Conservation (phyloP, 2,113 vertebrate genomes). For the Eudyptes chrysolophus region DNA sequence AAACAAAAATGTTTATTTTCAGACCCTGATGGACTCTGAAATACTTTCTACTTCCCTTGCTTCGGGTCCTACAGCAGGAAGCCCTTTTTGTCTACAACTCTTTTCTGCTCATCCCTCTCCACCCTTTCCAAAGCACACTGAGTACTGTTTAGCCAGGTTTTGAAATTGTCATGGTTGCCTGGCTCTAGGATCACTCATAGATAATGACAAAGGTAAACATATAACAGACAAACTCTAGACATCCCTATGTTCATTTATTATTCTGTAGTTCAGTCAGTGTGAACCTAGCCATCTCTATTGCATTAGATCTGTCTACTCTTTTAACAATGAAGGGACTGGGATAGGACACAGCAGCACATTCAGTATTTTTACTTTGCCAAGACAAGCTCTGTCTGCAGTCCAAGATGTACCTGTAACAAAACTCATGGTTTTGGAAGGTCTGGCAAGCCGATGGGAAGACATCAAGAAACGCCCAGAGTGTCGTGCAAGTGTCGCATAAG, state of each 20-base stretch:
- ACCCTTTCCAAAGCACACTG: neutral
- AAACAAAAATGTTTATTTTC: neutral
- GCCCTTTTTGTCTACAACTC: neutral
- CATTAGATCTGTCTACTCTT: neutral
- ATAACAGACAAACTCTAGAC: neutral
- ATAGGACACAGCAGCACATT: neutral
- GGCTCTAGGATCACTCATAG: neutral
- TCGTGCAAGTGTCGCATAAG: constrained; percentile 90
- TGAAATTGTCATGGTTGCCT: neutral
- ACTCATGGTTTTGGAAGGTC: constrained; percentile 88
- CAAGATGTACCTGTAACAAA: constrained; percentile 84
- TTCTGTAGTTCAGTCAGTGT: neutral
- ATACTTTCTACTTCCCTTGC: neutral
- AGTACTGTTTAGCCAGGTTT: neutral
- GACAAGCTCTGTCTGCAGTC: neutral
- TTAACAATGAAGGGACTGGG: neutral
- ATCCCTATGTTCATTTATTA: neutral
- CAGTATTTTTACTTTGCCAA: neutral
- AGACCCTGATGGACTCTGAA: neutral
- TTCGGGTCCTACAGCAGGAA: neutral
- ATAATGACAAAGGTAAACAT: neutral
- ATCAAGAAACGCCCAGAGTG: constrained; percentile 92
- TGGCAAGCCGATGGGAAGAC: constrained; percentile 88
- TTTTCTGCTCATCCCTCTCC: neutral
- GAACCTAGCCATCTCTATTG: neutral